Base-by-base conservation (phyloP, 2,888 invertebrate species). In the Archips crataeganus region DNA sequence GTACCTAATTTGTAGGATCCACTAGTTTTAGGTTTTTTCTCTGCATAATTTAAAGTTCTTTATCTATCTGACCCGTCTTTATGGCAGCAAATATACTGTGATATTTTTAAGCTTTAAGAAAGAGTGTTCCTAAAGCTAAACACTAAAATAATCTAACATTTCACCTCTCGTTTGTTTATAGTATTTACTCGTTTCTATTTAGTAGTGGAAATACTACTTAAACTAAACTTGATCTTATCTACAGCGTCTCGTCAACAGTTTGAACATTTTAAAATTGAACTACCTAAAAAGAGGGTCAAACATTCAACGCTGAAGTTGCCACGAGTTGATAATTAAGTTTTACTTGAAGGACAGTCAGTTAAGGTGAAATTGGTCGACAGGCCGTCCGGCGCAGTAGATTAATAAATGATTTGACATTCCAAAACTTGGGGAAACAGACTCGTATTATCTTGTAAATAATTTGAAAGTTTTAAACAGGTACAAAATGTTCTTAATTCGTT, bases 331-430 rank as follows among this genome's bases (percentile, higher is more conserved):
- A 82, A 81, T 84, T 82, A 76, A 77, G 76, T 77, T 74, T 67
- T 80, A 82, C 77, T 84, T 83, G 78, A 82, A 76, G 79, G 79
- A 77, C 80, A 77, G 79, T 78, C 76, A 75, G 75, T 81, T 79
- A 80, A 82, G 80, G 78, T 80, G 77, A 79, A 80, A 80, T 77
- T 75, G 78, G 79, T 75, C 76, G 76, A 73, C 76, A 54, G 75
- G 77, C 77, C 70, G 76, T 79, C 79, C 80, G 79, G 78, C 79
- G 80, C 79, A 80, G 79, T 81, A 83, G 82, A 85, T 90, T 84
- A 89, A 82, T 90, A 84, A 90, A 83, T 89, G 82, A 90, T 90
- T 90, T 87, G 81, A 77, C 82, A 78, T 81, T 84, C 82, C 82
- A 76, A 83, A 89, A 90, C 83, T 87, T 88, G 79, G 79, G 77